Conservation (phyloP, 1,140 invertebrate species). For the Schlechtendalia chinensis region DNA sequence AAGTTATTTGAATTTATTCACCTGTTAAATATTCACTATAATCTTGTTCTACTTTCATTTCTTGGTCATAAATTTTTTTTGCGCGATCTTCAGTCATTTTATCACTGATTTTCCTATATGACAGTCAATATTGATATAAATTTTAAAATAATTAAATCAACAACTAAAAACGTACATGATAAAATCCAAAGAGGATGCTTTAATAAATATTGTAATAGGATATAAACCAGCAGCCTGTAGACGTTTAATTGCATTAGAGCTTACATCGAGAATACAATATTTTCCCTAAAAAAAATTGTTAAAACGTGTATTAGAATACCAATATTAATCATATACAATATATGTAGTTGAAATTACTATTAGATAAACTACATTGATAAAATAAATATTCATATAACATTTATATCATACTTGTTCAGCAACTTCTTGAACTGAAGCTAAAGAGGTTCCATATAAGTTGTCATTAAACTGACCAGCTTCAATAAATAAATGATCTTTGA, state of each 20-base stretch:
- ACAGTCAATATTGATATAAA: not conserved
- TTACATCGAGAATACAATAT: constrained; percentile 99
- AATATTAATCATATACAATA: not conserved
- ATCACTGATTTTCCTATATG: constrained; percentile 88
- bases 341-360: not conserved
- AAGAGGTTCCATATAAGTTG: constrained; percentile 98
- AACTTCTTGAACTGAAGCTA: constrained; percentile 93
- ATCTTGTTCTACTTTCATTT: constrained; percentile 96
- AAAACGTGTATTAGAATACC: no score
- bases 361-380: not conserved
- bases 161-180: constrained; percentile 66
- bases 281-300: constrained; percentile 71
- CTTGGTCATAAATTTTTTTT: constrained; percentile 91
- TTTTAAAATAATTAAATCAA: not conserved
- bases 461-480: constrained; percentile 99
- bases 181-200: constrained; percentile 94
- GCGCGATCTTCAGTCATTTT: constrained; percentile 97
- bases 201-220: constrained; percentile 97
- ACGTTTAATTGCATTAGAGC: constrained; percentile 97
- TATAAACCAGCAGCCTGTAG: constrained; percentile 96
- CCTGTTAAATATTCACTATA: constrained; percentile 97
- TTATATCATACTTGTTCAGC: constrained; percentile 66
- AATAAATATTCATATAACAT: not conserved
- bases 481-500: constrained; percentile 98
- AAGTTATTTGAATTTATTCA: constrained; percentile 3